A percentile compares a stretch with the other conserved stretches of the same genome.
phyloP scores from a whole-genome alignment of 2,797 vertebrate genomes.

The Sphenodon punctatus region DNA sequence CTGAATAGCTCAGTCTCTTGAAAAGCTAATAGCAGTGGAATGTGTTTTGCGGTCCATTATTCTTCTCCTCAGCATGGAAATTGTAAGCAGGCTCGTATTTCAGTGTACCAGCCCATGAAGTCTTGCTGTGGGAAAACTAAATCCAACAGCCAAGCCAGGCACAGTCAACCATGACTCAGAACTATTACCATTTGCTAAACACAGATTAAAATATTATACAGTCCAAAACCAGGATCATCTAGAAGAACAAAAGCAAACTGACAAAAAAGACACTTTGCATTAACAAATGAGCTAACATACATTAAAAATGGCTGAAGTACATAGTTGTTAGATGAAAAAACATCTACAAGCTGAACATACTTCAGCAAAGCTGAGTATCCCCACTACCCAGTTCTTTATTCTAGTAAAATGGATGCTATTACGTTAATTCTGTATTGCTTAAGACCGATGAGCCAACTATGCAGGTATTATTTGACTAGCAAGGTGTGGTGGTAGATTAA shows the following conservation, averaged over 20 bases:
- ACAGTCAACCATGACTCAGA: slow-evolving; percentile 57
- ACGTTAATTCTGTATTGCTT: not conserved
- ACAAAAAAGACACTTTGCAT: not conserved
- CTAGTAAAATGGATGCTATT: not conserved
- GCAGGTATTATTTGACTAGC: slow-evolving; percentile 10
- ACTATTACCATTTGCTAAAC: slow-evolving; percentile 57
- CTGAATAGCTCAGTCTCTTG: slow-evolving; percentile 61
- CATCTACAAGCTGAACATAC: slow-evolving; percentile 16
- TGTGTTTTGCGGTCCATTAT: slow-evolving; percentile 59
- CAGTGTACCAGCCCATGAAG: slow-evolving; percentile 49
- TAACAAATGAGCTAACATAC: slow-evolving; percentile 9
- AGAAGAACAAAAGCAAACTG: slow-evolving; percentile 29
- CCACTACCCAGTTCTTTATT: not conserved
- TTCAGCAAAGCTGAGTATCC: not conserved
- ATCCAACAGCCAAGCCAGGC: slow-evolving; percentile 53
- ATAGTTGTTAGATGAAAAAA: slow-evolving; percentile 2
- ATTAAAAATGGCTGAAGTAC: slow-evolving; percentile 21
- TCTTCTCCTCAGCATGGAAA: slow-evolving; percentile 62
- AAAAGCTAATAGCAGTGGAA: slow-evolving; percentile 64
- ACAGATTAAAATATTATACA: slow-evolving; percentile 45
- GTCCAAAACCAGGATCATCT: slow-evolving; percentile 9
- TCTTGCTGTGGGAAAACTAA: slow-evolving; percentile 62
- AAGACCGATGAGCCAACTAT: not conserved
- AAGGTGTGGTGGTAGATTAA: not conserved
- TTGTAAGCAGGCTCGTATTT: slow-evolving; percentile 50